These are phyloP conservation scores for Nanorana parkeri DNA, from an alignment of 2,113 vertebrate species.

Conservation along the genomic window DNA sequence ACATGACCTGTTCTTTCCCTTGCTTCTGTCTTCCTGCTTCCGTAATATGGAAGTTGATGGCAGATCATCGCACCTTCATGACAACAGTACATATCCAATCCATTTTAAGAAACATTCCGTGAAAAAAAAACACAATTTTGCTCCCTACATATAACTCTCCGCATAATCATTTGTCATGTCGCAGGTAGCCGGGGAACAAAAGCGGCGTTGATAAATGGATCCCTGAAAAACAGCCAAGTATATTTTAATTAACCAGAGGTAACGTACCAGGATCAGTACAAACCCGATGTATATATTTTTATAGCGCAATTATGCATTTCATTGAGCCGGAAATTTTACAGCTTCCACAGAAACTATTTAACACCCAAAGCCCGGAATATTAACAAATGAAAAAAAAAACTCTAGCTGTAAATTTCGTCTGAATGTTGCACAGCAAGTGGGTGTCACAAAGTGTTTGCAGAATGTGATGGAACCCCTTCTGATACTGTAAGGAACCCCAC, in stretches of 20 bases:
- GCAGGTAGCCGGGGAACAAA: neutral
- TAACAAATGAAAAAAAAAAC: neutral
- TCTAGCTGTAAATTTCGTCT: neutral
- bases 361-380: slow-evolving; percentile 23
- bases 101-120: too few species aligned
- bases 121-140: too few species aligned
- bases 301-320: slow-evolving; percentile 41
- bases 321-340: slow-evolving; percentile 23
- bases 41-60: too few species aligned
- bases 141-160: neutral
- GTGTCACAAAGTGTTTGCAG: neutral
- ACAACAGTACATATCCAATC: too few species aligned
- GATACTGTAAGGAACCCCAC: neutral
- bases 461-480: neutral
- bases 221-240: slow-evolving; percentile 6
- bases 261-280: neutral
- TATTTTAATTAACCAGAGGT: slow-evolving; percentile 17
- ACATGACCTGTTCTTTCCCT: too few species aligned
- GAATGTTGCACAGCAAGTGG: neutral
- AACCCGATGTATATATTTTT: slow-evolving; percentile 10
- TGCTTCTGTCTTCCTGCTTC: too few species aligned
- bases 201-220: slow-evolving; percentile 21
- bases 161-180: neutral
- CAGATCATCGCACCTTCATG: too few species aligned
- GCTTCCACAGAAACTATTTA: slow-evolving; percentile 27